A percentile compares a stretch with the other conserved stretches of the same genome.
Evolutionary conservation across 2,888 invertebrate genomes (phyloP).

Genomic region (Flexamia atlantica): DNA sequence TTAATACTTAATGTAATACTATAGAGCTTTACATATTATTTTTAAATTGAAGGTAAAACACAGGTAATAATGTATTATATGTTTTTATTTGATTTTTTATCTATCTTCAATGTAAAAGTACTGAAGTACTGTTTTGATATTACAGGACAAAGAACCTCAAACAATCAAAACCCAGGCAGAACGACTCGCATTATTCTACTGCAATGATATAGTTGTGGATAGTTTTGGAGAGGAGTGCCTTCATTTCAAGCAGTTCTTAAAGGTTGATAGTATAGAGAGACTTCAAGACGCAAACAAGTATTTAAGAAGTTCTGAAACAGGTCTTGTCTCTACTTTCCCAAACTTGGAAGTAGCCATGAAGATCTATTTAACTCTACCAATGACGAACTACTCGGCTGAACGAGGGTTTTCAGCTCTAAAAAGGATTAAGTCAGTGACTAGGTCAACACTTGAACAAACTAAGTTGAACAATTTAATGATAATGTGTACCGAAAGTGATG

Average conservation of each 20-base stretch:
- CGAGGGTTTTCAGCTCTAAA: slow-evolving; percentile 16
- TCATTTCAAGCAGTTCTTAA: slow-evolving; percentile 37
- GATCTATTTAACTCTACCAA: slow-evolving; percentile 49
- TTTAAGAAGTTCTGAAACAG: slow-evolving; percentile 25
- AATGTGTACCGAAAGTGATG: slow-evolving; percentile 14
- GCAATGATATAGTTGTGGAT: slow-evolving; percentile 40
- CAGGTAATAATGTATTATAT: neutral
- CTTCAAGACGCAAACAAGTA: slow-evolving; percentile 45
- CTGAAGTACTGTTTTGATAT: slow-evolving; percentile 27
- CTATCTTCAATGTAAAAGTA: slow-evolving; percentile 14
- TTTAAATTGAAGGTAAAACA: neutral
- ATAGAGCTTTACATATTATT: neutral
- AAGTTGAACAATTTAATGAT: slow-evolving; percentile 12
- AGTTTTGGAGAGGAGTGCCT: slow-evolving; percentile 24
- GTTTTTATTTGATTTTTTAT: neutral
- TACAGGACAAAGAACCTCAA: slow-evolving; percentile 29
- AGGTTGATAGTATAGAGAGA: slow-evolving; percentile 40
- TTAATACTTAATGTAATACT: neutral
- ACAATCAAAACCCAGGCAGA: slow-evolving; percentile 16
- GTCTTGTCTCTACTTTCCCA: slow-evolving; percentile 57
- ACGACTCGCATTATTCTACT: neutral
- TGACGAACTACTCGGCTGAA: slow-evolving; percentile 10
- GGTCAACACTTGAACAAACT: slow-evolving; percentile 23
- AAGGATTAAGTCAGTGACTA: slow-evolving; percentile 7
- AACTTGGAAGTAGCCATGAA: slow-evolving; percentile 60